Evolutionary conservation across 2,797 vertebrate genomes (phyloP).

Genomic region (Argya squamiceps): DNA sequence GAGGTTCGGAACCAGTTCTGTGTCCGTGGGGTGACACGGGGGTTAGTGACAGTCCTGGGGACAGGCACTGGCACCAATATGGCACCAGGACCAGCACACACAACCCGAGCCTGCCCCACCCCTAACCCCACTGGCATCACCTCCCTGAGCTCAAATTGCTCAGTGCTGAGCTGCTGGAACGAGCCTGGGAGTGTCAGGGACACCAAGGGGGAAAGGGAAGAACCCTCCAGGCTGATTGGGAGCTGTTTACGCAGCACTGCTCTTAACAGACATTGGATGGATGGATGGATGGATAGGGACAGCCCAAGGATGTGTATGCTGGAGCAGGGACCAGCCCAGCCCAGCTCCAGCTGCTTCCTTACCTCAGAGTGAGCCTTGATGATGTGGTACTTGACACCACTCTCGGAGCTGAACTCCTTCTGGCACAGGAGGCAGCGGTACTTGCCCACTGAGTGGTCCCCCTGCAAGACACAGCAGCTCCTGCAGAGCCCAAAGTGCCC

Average conservation of each 20-base stretch:
- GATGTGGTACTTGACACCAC: constrained; percentile 97
- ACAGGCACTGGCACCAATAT: neutral
- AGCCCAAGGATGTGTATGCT: rapidly evolving
- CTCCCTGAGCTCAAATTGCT: neutral
- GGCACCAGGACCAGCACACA: neutral
- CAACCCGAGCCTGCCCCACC: neutral
- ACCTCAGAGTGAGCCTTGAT: constrained; percentile 96
- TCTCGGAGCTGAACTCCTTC: constrained; percentile 97
- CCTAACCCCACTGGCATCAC: rapidly evolving
- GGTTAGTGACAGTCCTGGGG: neutral
- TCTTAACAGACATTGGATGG: neutral
- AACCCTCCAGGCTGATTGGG: neutral
- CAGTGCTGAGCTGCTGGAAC: neutral
- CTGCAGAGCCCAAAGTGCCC: neutral
- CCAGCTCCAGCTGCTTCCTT: neutral
- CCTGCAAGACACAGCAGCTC: constrained; percentile 76
- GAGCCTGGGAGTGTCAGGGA: neutral
- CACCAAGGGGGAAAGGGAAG: neutral
- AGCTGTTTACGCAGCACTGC: neutral
- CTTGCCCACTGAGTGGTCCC: constrained; percentile 90
- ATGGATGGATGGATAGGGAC: neutral
- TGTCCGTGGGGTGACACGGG: neutral
- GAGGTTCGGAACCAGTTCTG: constrained; percentile 97
- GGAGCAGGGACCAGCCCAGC: neutral
- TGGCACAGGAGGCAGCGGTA: constrained; percentile 95